Evolutionary conservation across 2,113 vertebrate genomes (phyloP), one percentile per base, ranked within the genome.

Genomic region (Plecturocebus donacophilus): DNA sequence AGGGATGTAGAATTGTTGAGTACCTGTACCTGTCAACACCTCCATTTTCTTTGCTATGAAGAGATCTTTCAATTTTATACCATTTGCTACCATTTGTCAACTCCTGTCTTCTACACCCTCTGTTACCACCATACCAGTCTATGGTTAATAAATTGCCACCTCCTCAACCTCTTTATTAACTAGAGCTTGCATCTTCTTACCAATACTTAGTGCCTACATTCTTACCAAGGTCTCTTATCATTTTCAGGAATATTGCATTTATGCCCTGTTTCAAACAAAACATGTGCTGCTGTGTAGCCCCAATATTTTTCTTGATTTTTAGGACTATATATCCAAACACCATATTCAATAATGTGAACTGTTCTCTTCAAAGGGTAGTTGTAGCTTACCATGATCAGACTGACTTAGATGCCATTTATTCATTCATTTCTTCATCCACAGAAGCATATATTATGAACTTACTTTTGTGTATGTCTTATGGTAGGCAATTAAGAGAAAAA

Each of bases 61-160:
- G 40, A 68, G 10, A 58, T 47, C 30, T 76, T 64, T 54, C 10
- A 58, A 13, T 30, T 94, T 83, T 42, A 35, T 52, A 54, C 1
- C 23, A 32, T 20, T 90, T 75, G 35, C 66, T 64, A n/a, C 1
- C 23, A 40, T 87, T 76, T 87, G 71, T 27, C 16, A 27, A 76
- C 7, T 70, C 6, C 0, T 68, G 35, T 90, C 3, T 8, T 38
- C 25, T 64, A 16, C n/a, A 1, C 1, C 40, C 12, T 73, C 35
- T 58, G 7, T 25, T 5, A 80, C 6, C 23, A 66, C 4, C 8
- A 14, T 6, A 45, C 7, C 0, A 7, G 10, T 64, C 12, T 11
- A 21, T 56, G 17, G 5, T 91, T 87, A 79, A 49, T 23, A 73
- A 45, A 83, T 0, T 88, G 35, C 12, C 56, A 13, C 8, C 19